These are phyloP conservation scores for Geopemphigus sp. DNA, from an alignment of 1,140 invertebrate genomes.

Conservation along the genomic window DNA sequence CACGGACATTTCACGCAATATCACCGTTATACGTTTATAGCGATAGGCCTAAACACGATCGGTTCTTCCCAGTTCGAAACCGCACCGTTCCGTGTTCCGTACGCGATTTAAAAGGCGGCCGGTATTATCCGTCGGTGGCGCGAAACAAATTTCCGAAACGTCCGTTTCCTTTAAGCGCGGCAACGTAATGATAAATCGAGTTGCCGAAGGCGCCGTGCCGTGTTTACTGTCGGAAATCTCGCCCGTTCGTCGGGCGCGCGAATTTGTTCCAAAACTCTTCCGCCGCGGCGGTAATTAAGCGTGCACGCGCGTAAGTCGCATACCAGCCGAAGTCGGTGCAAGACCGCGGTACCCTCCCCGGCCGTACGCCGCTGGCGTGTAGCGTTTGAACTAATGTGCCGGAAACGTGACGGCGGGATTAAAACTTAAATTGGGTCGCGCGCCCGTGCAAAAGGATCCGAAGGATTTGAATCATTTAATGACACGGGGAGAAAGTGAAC, in stretches of 20 bases:
- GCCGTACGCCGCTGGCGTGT: no score
- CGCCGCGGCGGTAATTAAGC: neutral
- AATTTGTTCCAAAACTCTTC: neutral
- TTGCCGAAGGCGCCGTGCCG: neutral
- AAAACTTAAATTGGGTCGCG: constrained; percentile 1
- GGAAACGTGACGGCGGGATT: constrained; percentile 35
- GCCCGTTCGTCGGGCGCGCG: neutral
- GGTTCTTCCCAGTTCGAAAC: no score
- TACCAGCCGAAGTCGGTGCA: no score
- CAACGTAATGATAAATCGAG: neutral
- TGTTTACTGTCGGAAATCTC: neutral
- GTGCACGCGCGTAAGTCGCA: no score
- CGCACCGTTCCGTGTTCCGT: no score
- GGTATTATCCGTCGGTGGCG: no score
- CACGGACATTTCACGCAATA: no score
- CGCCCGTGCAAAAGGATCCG: neutral
- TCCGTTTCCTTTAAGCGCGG: neutral
- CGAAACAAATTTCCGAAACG: no score
- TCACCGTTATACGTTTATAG: no score
- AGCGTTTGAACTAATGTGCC: neutral
- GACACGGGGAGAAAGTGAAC: neutral
- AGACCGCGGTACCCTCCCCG: no score
- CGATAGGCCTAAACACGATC: no score
- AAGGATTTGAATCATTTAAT: constrained; percentile 30
- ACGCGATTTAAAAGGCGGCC: no score